Evolutionary conservation across 2,888 invertebrate genomes (phyloP).

Genomic region (Caenorhabditis sulstoni): DNA sequence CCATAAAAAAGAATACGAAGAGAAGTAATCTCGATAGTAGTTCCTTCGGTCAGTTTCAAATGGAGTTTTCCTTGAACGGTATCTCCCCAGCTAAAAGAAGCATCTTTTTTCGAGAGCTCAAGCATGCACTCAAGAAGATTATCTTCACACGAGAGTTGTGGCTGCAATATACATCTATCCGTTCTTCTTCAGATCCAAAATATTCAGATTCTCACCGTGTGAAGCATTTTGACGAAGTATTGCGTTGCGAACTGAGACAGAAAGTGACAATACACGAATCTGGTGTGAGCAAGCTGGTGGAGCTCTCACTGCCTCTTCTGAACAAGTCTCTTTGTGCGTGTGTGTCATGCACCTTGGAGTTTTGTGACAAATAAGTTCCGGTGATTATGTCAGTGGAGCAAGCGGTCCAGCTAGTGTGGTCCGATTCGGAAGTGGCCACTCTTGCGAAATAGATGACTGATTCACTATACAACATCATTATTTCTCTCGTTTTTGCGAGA

Average conservation of each 20-base stretch:
- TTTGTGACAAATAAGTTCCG: slow-evolving; percentile 65
- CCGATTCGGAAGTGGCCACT: slow-evolving; percentile 45
- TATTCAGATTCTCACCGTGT: slow-evolving; percentile 26
- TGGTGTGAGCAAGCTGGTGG: slow-evolving; percentile 11
- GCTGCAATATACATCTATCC: slow-evolving; percentile 11
- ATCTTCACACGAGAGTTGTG: slow-evolving; percentile 51
- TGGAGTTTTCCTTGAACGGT: slow-evolving; percentile 57
- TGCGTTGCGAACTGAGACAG: background rate
- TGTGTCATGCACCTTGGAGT: slow-evolving; percentile 54
- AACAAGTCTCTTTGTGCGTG: background rate
- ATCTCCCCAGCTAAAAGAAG: slow-evolving; percentile 58
- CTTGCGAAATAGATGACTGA: slow-evolving; percentile 58
- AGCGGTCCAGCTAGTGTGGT: slow-evolving; percentile 44
- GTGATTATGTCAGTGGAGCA: slow-evolving; percentile 46
- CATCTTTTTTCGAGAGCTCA: slow-evolving; percentile 55
- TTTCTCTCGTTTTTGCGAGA: background rate
- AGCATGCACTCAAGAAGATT: slow-evolving; percentile 59
- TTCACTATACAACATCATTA: slow-evolving; percentile 39
- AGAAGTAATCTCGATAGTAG: slow-evolving; percentile 50
- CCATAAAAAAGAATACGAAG: slow-evolving; percentile 62
- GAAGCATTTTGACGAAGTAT: slow-evolving; percentile 13
- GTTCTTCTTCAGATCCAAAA: background rate
- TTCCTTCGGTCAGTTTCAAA: slow-evolving; percentile 54
- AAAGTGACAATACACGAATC: slow-evolving; percentile 21
- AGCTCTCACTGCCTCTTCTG: slow-evolving; percentile 16